Percentiles rank a stretch among this genome's conserved stretches.
Evolutionary conservation across 2,797 vertebrate genomes (phyloP).

Genomic region (Rhodeus uyekii): DNA sequence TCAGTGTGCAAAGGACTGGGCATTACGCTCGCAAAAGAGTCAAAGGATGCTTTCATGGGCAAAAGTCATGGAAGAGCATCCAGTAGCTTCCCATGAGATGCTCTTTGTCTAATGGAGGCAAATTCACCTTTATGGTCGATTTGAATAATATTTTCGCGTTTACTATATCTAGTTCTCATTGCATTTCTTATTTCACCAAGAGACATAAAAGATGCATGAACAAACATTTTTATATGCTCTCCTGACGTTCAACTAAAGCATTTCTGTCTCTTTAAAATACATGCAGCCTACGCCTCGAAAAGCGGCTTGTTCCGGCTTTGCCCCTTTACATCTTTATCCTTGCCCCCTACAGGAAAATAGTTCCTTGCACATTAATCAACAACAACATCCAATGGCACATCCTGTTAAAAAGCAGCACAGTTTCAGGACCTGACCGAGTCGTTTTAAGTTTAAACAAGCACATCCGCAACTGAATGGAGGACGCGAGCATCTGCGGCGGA

Average conservation of each 20-base stretch:
- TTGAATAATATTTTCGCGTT: neutral
- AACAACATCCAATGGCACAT: neutral
- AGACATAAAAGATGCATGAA: neutral
- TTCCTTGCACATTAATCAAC: conserved; percentile 52
- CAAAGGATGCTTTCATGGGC: neutral
- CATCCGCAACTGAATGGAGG: neutral
- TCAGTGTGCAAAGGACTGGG: neutral
- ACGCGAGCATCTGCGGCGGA: conserved; percentile 21
- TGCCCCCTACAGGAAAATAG: conserved; percentile 76
- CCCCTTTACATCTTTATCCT: conserved; percentile 79
- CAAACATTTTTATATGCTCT: neutral
- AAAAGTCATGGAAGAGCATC: neutral
- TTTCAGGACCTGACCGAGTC: neutral
- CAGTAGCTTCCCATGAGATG: neutral
- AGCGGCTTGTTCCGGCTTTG: conserved; percentile 86
- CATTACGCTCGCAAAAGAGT: neutral
- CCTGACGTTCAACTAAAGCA: neutral
- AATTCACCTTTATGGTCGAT: neutral
- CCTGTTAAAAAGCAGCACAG: neutral
- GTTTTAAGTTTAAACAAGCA: neutral
- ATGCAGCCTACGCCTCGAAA: conserved; percentile 83
- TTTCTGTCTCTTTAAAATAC: conserved; percentile 77
- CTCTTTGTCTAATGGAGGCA: neutral
- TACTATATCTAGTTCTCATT: neutral
- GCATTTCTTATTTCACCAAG: neutral